Base-by-base conservation (phyloP, 2,113 vertebrate genomes). In the Jacana jacana region DNA sequence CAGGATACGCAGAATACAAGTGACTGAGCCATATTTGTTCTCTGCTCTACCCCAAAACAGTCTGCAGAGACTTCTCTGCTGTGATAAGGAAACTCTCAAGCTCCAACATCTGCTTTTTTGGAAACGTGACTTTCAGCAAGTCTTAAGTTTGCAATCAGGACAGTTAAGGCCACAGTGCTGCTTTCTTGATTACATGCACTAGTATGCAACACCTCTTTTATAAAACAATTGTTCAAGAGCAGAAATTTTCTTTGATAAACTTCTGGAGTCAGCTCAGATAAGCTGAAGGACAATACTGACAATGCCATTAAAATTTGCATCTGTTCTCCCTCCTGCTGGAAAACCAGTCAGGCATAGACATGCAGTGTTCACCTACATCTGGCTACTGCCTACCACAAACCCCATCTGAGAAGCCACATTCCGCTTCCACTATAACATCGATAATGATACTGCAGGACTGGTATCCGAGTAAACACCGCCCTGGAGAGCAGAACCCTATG, bases 241-340 rank as follows among this genome's bases (percentile, higher is more conserved):
- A 85, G 61, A 94, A 93, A 58, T 88, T 75, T 39, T 55, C 55
- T 81, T 81, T 54, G 66, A 95, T 95, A 85, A 93, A 91, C 46
- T 86, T 37, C 80, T 84, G 55, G 71, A 95, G 57, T 61, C 77
- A 70, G 37, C n/a, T 85, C n/a, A 87, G 73, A 93, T 69, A 92
- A 88, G 68, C 52, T 96, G 91, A 95, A 96, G 94, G 92, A 94
- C 91, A 92, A 33, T 30, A 83, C 58, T 82, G 80, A 87, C 91
- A 83, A 51, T 10, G 33, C 77, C 70, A 58, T 93, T 95, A 88
- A 84, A 95, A 93, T 72, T 61, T 89, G 66, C 91, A 95, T 91
- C 95, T 96, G 85, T 86, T 96, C 73, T 96, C 94, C 87, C 73
- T 96, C 94, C 87, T 72, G 31, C 70, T 89, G 82, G 93, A 92